Percentiles rank a stretch among this genome's conserved stretches.
Evolutionary conservation across 2,888 invertebrate genomes (phyloP).

Genomic region (Ganaspis brasiliensis): DNA sequence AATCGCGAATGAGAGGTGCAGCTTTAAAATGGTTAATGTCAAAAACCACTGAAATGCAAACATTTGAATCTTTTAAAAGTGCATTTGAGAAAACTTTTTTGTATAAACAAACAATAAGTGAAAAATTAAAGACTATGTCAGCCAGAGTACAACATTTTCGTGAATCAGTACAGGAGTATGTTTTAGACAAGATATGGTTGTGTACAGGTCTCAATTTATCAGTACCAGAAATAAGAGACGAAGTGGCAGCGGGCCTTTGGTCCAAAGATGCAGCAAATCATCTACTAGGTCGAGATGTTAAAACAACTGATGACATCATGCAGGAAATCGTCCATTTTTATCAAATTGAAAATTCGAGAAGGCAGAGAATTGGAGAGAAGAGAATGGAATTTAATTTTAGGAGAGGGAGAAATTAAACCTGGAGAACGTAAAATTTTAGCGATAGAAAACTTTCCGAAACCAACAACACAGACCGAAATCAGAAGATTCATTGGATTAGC

Average conservation of each 20-base stretch:
- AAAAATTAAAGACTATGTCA: conserved; percentile 45
- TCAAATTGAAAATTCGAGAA: too few species aligned
- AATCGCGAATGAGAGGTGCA: conserved; percentile 25
- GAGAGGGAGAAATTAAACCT: neutral
- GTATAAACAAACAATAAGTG: neutral
- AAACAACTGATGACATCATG: conserved; percentile 29
- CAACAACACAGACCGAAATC: too few species aligned
- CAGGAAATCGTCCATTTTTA: conserved; percentile 42
- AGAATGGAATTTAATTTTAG: conserved; percentile 51
- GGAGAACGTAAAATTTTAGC: neutral
- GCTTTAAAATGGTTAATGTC: conserved; percentile 24
- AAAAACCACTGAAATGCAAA: neutral
- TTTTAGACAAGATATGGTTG: conserved; percentile 45
- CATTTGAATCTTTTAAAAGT: neutral
- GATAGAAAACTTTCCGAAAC: neutral
- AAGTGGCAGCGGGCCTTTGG: conserved; percentile 45
- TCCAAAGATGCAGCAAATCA: conserved; percentile 37
- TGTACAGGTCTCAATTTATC: conserved; percentile 29
- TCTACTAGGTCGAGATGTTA: neutral
- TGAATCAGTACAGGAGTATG: conserved; percentile 45
- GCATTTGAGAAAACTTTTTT: conserved; percentile 36
- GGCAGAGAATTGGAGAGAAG: conserved; percentile 24
- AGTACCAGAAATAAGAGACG: conserved; percentile 32
- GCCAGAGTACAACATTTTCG: conserved; percentile 21
- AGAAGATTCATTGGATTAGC: neutral